Base-by-base conservation (phyloP, 2,113 vertebrate species). In the Gymnobelideus leadbeateri region DNA sequence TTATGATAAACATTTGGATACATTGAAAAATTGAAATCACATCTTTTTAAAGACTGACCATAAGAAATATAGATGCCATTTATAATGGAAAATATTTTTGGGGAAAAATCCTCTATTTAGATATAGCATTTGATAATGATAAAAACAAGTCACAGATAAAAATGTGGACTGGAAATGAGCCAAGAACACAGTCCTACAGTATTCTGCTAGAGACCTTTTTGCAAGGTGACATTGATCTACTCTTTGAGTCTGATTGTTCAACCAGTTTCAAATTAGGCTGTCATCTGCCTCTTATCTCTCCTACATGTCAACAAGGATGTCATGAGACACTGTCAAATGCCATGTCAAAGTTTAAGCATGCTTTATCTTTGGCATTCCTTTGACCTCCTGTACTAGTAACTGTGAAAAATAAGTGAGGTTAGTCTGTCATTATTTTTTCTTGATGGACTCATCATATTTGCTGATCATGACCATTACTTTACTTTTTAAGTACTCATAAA, bases 11-110 rank as follows among this genome's bases (percentile, higher is more conserved):
- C 1, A n/a, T n/a, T n/a, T 77, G 14, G 57, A 61, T 31, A 37
- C 37, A 61, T 31, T 61, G 28, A 61, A 37, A 61, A 61, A 61
- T 26, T 61, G 28, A 61, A 61, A 61, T 61, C 10, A 98, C 98
- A 98, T 98, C 98, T 99, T 99, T 99, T 99, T 99, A 99, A 98
- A 98, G 98, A 98, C 99, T 97, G 97, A 98, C 98, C 97, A 96
- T 98, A 98, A 93, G 94, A 98, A 98, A 98, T 96, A 98, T 98
- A 98, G 98, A 97, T 98, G 98, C 98, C 98, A 99, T 99, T 99
- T 99, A 98, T 98, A 99, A 97, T 98, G 96, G 98, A 98, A 98
- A 98, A 98, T 98, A 97, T 97, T 97, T 96, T 51, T 8, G 51
- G 11, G 96, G 98, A 77, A 98, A 98, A 97, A 97, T 84, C 68